Conservation (phyloP, 92 coral and sea anemone species). For the Pocillopora grandis region DNA sequence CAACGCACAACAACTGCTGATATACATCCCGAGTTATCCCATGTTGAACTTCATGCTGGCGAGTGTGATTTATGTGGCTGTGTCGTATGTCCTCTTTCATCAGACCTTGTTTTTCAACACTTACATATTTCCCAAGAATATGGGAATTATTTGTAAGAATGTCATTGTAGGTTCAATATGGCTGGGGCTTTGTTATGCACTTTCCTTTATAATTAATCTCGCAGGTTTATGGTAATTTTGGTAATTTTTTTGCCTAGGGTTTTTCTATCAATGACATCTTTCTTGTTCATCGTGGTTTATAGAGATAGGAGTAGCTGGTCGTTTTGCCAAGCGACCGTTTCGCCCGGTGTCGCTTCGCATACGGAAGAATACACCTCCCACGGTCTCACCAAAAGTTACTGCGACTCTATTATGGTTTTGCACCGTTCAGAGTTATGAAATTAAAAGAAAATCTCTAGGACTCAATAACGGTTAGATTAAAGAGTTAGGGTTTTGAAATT, state of each 20-base stretch:
- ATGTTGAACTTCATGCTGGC: constrained; percentile 93
- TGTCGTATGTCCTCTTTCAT: constrained; percentile 89
- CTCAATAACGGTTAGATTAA: too few species aligned
- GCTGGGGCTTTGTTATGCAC: constrained; percentile 74
- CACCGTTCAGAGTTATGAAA: too few species aligned
- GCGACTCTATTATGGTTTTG: too few species aligned
- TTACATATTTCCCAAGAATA: constrained; percentile 88
- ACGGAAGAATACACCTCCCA: too few species aligned
- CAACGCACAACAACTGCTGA: constrained; percentile 72
- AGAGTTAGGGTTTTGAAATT: too few species aligned
- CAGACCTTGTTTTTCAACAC: constrained; percentile 94
- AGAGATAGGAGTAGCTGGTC: too few species aligned
- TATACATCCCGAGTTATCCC: constrained; percentile 88
- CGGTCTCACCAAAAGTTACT: too few species aligned
- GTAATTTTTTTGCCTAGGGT: neutral
- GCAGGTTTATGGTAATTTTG: constrained; percentile 65
- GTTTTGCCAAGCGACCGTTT: too few species aligned
- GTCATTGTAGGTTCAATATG: constrained; percentile 60
- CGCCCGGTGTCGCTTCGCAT: too few species aligned
- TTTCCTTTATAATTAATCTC: constrained; percentile 75
- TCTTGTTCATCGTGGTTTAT: too few species aligned
- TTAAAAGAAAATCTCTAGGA: too few species aligned
- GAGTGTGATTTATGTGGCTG: constrained; percentile 73
- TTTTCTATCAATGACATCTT: neutral
- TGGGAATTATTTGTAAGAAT: constrained; percentile 87